Base-by-base conservation (phyloP, 35 echinoderm and acorn worm species). In the Eucidaris tribuloides region DNA sequence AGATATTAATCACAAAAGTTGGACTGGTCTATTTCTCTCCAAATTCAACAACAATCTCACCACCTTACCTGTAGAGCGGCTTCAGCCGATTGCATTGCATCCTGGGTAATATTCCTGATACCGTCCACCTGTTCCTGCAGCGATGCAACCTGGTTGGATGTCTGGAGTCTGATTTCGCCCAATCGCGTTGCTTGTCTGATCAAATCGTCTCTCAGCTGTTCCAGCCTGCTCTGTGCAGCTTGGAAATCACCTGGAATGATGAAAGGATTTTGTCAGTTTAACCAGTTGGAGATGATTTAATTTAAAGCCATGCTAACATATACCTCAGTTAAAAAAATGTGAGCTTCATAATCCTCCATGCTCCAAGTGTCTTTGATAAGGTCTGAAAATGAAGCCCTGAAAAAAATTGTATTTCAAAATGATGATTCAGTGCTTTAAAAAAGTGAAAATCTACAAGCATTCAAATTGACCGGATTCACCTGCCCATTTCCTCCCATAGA, bases 211-310 rank as follows among this genome's bases (percentile, higher is more conserved):
- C 59, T 76, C 18, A 96, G 66, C 22, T 22, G 55, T 54, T 71
- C 70, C 52, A 96, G 77, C 1, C 46, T 46, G 38, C 42, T 41
- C 44, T 60, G 46, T 30, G 49, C 39, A 1, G 50, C 45, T 64
- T 96, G 82, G 31, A 96, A 72, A 58, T 86, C 82, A 40, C 92
- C 88, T 90, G n/a, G n/a, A 61, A 64, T 18, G 18, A 9, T 72
- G 18, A 44, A 17, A 77, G 33, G 11, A 28, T 50, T 13, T 22
- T 5, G 60, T 45, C n/a, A 62, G 32, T 6, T 40, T 34, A 58
- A 17, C 20, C 5, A 9, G 39, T 17, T 42, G 41, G 13, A 6
- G 17, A 11, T 40, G 41, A 6, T 19, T 62, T 22, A 9, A 13
- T 30, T n/a, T 18, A 20, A 34, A 62, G 57, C 31, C 30, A 34